These are phyloP conservation scores for Galeopterus variegatus DNA, from an alignment of 2,113 vertebrate genomes.

Conservation along the genomic window DNA sequence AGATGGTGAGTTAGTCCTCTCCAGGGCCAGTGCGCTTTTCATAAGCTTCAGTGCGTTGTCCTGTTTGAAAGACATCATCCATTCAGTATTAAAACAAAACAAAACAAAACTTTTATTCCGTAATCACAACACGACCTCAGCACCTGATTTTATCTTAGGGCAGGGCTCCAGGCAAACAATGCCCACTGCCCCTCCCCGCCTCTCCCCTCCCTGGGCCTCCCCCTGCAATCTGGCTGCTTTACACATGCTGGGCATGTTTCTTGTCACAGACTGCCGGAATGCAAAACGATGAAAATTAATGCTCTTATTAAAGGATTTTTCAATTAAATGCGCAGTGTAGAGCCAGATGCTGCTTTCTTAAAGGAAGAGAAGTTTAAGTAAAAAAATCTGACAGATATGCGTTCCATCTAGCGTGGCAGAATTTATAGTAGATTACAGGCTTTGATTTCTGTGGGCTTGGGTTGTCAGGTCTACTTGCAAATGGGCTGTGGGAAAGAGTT, in stretches of 20 bases:
- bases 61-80: neutral
- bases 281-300: constrained; percentile 83
- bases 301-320: constrained; percentile 87
- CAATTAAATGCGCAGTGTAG: constrained; percentile 81
- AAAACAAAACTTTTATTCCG: neutral
- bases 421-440: constrained; percentile 78
- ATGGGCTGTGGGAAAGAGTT: constrained; percentile 82
- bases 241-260: neutral
- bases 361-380: constrained; percentile 84
- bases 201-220: too few species aligned
- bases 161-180: neutral
- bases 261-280: constrained; percentile 63
- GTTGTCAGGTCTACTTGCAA: constrained; percentile 81
- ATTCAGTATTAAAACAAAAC: neutral
- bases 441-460: constrained; percentile 82
- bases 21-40: neutral
- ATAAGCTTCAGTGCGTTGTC: neutral
- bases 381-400: constrained; percentile 85
- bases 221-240: neutral
- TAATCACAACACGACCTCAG: neutral
- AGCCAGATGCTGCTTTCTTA: constrained; percentile 83
- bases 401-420: constrained; percentile 80
- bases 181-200: neutral
- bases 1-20: neutral
- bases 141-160: neutral